Evolutionary conservation across 1,140 invertebrate species (phyloP).

Genomic region (Platorchestia sp.): DNA sequence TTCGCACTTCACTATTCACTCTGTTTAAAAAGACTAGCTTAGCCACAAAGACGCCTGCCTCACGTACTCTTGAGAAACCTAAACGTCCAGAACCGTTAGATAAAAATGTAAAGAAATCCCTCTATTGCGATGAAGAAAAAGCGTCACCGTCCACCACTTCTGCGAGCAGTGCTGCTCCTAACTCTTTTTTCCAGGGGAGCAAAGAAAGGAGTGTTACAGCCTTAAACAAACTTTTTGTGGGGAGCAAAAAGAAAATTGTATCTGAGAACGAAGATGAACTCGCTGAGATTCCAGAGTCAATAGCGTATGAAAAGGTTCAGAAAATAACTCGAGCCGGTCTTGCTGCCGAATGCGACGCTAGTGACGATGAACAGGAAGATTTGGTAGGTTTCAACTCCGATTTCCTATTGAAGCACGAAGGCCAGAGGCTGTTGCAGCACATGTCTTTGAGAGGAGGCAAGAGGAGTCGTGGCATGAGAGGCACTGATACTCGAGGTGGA

Average conservation of each 20-base stretch:
- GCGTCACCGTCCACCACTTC: neutral
- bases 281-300: neutral
- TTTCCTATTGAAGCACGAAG: neutral
- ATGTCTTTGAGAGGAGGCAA: neutral
- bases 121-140: neutral
- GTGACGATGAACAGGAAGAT: slow-evolving; percentile 22
- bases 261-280: slow-evolving; percentile 3
- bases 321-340: neutral
- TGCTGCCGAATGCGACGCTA: neutral
- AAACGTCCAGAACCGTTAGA: neutral
- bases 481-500: neutral
- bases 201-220: neutral
- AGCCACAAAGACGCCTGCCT: neutral
- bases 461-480: neutral
- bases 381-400: neutral
- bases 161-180: neutral
- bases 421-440: neutral
- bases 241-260: neutral
- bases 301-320: slow-evolving; percentile 22
- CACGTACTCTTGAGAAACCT: neutral
- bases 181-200: neutral
- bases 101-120: neutral
- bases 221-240: neutral
- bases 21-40: slow-evolving; percentile 19
- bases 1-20: neutral